phyloP scores from a whole-genome alignment of 2,113 vertebrate species.

The Coreoperca whiteheadi region DNA sequence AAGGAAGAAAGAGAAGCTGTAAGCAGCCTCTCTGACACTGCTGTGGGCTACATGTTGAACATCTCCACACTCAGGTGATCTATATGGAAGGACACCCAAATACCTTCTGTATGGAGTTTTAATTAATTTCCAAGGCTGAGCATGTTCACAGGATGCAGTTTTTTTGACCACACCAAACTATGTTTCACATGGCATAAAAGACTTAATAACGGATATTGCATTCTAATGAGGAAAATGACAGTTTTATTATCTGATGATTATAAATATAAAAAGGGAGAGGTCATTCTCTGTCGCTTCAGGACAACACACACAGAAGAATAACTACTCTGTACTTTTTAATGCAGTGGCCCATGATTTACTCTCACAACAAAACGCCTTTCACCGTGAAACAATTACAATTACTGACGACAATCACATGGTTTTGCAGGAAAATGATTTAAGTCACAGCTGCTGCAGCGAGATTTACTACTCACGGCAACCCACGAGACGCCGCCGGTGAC shows the following conservation, averaged over 20 bases:
- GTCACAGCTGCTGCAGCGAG: conserved; percentile 21
- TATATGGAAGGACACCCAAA: conserved; percentile 3
- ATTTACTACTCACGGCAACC: background rate
- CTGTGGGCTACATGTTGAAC: conserved; percentile 36
- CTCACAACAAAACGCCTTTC: background rate
- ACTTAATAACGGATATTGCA: background rate
- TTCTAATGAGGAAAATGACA: background rate
- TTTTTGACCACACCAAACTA: background rate
- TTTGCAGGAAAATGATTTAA: background rate
- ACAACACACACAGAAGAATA: background rate
- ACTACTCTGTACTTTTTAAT: background rate
- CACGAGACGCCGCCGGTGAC: background rate
- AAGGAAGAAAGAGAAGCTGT: conserved; percentile 20
- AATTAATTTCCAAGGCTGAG: background rate
- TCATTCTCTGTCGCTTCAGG: background rate
- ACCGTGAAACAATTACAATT: background rate
- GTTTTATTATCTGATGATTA: background rate
- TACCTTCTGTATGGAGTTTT: background rate
- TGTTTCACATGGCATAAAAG: background rate
- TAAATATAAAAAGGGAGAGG: background rate
- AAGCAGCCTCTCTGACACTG: background rate
- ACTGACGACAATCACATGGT: background rate
- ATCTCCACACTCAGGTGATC: conserved; percentile 20
- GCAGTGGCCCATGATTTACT: background rate
- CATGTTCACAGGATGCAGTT: background rate